phyloP scores from a whole-genome alignment of 2,113 vertebrate genomes.

The Tonatia bakeri region DNA sequence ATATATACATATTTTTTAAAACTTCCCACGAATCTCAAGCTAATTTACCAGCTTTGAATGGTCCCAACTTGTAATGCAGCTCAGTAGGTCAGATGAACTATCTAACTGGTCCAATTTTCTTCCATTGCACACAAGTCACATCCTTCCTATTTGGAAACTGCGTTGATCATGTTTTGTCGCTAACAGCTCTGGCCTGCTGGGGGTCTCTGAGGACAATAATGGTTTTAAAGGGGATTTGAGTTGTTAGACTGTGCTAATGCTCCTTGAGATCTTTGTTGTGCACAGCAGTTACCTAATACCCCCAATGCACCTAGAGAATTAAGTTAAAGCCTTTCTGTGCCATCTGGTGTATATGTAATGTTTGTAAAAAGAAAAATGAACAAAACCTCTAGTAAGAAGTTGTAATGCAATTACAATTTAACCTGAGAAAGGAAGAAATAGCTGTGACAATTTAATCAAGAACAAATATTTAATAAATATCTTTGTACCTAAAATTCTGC shows the following conservation, averaged over 20 bases:
- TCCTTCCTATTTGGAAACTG: slow-evolving; percentile 32
- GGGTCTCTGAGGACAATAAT: slow-evolving; percentile 27
- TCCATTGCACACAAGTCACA: background rate
- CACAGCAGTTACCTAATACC: slow-evolving; percentile 21
- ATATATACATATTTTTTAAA: background rate
- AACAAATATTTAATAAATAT: background rate
- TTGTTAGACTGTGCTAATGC: slow-evolving; percentile 24
- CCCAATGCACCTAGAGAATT: background rate
- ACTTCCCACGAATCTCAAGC: background rate
- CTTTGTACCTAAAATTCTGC: background rate
- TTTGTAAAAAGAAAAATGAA: slow-evolving; percentile 37
- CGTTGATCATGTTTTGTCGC: background rate
- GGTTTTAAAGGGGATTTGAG: slow-evolving; percentile 1
- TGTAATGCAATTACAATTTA: slow-evolving; percentile 31
- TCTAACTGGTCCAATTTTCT: background rate
- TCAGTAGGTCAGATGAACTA: background rate
- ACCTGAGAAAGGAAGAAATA: background rate
- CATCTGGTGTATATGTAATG: background rate
- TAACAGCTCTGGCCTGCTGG: slow-evolving; percentile 36
- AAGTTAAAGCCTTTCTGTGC: slow-evolving; percentile 24
- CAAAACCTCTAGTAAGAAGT: slow-evolving; percentile 12
- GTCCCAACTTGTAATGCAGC: background rate
- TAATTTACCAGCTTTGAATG: slow-evolving; percentile 14
- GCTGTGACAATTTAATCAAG: background rate
- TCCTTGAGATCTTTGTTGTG: slow-evolving; percentile 30